Conservation (phyloP, 1,140 invertebrate species). For the Orussus abietinus region DNA sequence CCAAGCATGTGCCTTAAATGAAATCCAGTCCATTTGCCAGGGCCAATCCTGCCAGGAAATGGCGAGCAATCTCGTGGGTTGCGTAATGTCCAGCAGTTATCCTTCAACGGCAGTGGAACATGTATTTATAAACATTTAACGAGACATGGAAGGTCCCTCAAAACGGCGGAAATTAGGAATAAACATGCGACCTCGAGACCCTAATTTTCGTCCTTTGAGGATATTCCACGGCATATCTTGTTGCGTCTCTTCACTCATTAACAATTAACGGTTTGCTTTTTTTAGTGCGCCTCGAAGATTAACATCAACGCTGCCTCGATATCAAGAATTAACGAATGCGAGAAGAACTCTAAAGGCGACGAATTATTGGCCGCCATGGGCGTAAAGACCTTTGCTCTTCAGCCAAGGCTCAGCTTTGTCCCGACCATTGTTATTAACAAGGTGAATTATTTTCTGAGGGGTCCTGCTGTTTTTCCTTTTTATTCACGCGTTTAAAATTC, state of each 20-base stretch:
- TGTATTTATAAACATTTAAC: slow-evolving; percentile 22
- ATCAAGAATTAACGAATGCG: slow-evolving; percentile 47
- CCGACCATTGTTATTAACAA: slow-evolving; percentile 60
- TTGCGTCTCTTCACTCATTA: too few relatives aligned
- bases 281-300: slow-evolving; percentile 51
- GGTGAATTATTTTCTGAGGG: slow-evolving; percentile 23
- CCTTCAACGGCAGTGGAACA: slow-evolving; percentile 33
- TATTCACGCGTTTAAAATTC: background rate
- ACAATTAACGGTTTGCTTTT: slow-evolving; percentile 12
- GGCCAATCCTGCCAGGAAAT: slow-evolving; percentile 41
- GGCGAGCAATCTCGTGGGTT: slow-evolving; percentile 53
- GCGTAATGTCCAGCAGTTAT: slow-evolving; percentile 51
- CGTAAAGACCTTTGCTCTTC: slow-evolving; percentile 53
- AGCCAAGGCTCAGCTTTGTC: slow-evolving; percentile 57
- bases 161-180: slow-evolving; percentile 8
- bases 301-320: slow-evolving; percentile 41
- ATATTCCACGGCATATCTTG: too few relatives aligned
- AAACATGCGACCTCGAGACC: too few relatives aligned
- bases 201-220: too few relatives aligned
- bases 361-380: slow-evolving; percentile 56
- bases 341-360: slow-evolving; percentile 37
- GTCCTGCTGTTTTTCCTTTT: background rate
- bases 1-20: slow-evolving; percentile 61
- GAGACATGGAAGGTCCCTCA: slow-evolving; percentile 2
- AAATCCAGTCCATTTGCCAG: slow-evolving; percentile 33